phyloP scores from a whole-genome alignment of 37 sponge, comb jelly and placozoan genomes.

The Aphrocallistes beatrix region DNA sequence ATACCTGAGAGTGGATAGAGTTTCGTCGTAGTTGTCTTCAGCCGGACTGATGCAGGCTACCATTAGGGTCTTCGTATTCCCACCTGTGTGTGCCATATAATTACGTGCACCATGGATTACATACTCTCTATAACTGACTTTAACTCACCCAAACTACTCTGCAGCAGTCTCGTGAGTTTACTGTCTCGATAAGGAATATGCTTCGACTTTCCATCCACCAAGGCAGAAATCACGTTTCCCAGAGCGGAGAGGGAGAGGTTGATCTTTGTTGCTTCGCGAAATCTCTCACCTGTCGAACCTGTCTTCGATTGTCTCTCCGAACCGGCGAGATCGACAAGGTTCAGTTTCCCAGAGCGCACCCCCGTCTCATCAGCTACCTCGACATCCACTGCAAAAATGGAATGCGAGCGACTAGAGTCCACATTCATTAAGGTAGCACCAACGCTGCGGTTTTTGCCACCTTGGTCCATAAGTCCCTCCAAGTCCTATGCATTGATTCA shows the following conservation, averaged over 20 bases:
- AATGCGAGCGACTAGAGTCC: slow-evolving; percentile 95
- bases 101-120: too few relatives aligned
- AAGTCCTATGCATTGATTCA: slow-evolving; percentile 38
- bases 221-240: slow-evolving; percentile 94
- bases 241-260: slow-evolving; percentile 97
- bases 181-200: slow-evolving; percentile 96
- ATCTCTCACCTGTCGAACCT: slow-evolving; percentile 75
- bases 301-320: slow-evolving; percentile 91
- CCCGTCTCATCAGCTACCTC: slow-evolving; percentile 50
- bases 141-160: slow-evolving; percentile 43
- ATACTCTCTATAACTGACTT: background rate
- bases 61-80: slow-evolving; percentile 98
- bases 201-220: slow-evolving; percentile 91
- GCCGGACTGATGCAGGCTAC: slow-evolving; percentile 92
- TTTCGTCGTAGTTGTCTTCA: slow-evolving; percentile 97
- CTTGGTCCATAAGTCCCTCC: slow-evolving; percentile 67
- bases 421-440: slow-evolving; percentile 96
- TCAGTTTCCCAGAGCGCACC: slow-evolving; percentile 63
- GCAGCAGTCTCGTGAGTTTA: slow-evolving; percentile 88
- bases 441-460: slow-evolving; percentile 74
- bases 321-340: slow-evolving; percentile 95
- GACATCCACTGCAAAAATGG: slow-evolving; percentile 85
- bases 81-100: slow-evolving; percentile 44
- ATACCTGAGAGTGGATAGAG: slow-evolving; percentile 67
- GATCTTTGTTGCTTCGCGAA: slow-evolving; percentile 94